Evolutionary conservation across 2,113 vertebrate species (phyloP).

Genomic region (Lonchura striata): DNA sequence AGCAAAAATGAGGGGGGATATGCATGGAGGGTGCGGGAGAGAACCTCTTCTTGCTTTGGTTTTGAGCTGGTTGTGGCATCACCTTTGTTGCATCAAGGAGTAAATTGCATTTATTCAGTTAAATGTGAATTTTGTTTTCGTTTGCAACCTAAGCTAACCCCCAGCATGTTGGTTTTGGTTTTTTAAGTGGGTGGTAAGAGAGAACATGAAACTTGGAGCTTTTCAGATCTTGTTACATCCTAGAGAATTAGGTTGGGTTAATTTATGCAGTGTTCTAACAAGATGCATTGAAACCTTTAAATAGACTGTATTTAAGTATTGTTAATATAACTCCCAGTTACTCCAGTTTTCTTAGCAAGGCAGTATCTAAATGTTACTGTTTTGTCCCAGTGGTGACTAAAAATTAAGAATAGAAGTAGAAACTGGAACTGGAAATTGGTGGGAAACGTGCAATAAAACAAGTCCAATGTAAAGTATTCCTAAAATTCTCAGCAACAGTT

Average conservation of each 20-base stretch:
- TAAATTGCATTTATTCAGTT: not conserved
- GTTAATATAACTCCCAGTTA: conserved; percentile 10
- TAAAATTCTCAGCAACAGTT: not conserved
- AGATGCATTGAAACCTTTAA: conserved; percentile 38
- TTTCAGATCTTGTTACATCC: conserved; percentile 38
- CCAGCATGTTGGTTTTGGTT: not conserved
- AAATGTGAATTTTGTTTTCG: not conserved
- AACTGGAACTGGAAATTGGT: not conserved
- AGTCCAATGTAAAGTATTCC: not conserved
- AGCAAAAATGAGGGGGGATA: not conserved
- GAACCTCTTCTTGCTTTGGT: not conserved
- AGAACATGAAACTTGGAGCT: conserved; percentile 9
- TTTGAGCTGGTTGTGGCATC: not conserved
- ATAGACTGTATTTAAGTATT: conserved; percentile 45
- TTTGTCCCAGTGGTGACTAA: not conserved
- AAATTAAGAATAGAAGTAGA: not conserved
- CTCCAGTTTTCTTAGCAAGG: conserved; percentile 9
- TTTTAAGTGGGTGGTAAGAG: conserved; percentile 34
- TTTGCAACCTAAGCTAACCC: conserved; percentile 42
- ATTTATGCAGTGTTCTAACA: conserved; percentile 53
- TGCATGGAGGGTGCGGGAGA: not conserved
- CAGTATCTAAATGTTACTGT: not conserved
- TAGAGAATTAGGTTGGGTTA: conserved; percentile 38
- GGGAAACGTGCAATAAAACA: not conserved
- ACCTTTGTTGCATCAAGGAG: not conserved